Percentiles rank a stretch among this genome's conserved stretches.
Conservation (phyloP, 2,113 vertebrate species). For the Junco hyemalis region DNA sequence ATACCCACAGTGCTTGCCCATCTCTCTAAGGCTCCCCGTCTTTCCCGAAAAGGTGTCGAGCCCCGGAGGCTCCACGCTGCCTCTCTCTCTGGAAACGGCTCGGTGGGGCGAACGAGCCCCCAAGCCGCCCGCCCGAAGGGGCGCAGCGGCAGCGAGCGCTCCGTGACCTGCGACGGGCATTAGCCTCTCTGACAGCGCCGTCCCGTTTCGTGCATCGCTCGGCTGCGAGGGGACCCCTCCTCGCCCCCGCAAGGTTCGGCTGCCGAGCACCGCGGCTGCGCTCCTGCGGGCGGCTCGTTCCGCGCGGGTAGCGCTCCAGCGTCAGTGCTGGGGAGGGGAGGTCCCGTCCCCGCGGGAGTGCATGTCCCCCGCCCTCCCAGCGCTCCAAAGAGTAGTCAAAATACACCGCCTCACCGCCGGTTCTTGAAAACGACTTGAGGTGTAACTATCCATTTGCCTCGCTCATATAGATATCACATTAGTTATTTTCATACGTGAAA, state of each 20-base stretch:
- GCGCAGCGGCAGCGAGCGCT: background rate
- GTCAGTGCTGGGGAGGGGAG: rapidly evolving
- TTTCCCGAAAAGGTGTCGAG: background rate
- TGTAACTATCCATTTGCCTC: background rate
- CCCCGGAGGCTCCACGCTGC: background rate
- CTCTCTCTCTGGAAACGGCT: background rate
- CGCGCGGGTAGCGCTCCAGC: background rate
- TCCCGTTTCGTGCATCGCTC: background rate
- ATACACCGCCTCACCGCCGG: background rate
- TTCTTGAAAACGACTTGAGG: background rate
- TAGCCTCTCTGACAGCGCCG: background rate
- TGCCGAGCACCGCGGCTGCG: background rate
- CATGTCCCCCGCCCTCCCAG: background rate
- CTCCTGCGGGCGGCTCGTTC: background rate
- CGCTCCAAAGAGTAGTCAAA: background rate
- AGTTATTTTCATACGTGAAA: slow-evolving; percentile 33
- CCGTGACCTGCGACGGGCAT: background rate
- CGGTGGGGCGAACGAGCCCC: background rate
- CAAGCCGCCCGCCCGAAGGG: background rate
- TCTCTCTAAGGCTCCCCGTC: background rate
- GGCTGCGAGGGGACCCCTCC: background rate
- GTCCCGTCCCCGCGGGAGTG: background rate
- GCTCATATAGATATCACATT: background rate
- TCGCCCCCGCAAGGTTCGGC: rapidly evolving
- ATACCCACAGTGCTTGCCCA: background rate